phyloP scores from a whole-genome alignment of 2,113 vertebrate species.

The Phyllostomus hastatus region DNA sequence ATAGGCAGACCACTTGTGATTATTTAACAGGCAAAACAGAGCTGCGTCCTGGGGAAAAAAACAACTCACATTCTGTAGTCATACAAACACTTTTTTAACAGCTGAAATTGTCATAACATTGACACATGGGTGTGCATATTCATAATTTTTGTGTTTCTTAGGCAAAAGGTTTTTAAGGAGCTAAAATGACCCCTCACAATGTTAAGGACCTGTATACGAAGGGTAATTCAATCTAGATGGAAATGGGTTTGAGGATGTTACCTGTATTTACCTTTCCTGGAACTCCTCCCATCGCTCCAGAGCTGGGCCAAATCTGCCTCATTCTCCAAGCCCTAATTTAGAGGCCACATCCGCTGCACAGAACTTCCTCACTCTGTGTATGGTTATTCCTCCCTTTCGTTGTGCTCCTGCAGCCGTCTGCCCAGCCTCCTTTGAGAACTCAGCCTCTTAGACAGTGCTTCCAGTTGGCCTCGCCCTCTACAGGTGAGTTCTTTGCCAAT shows the following conservation, averaged over 20 bases:
- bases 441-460: not conserved
- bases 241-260: not conserved
- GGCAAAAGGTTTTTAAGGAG: not conserved
- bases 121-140: not conserved
- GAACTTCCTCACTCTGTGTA: fast-evolving
- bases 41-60: not conserved
- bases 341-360: not conserved
- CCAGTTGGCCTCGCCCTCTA: not conserved
- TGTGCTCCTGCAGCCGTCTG: not conserved
- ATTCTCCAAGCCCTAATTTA: not conserved
- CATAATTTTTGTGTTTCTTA: not conserved
- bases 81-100: not conserved
- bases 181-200: not conserved
- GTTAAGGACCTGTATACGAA: not conserved
- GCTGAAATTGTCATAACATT: not conserved
- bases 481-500: not conserved
- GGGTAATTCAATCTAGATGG: not conserved
- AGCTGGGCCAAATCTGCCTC: not conserved
- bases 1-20: not conserved
- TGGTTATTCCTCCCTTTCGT: not conserved
- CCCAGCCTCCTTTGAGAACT: not conserved
- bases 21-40: not conserved
- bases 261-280: not conserved
- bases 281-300: not conserved
- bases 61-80: not conserved